Evolutionary conservation across 2,113 vertebrate genomes (phyloP), one percentile per base, ranked within the genome.

Genomic region (Bubo bubo): DNA sequence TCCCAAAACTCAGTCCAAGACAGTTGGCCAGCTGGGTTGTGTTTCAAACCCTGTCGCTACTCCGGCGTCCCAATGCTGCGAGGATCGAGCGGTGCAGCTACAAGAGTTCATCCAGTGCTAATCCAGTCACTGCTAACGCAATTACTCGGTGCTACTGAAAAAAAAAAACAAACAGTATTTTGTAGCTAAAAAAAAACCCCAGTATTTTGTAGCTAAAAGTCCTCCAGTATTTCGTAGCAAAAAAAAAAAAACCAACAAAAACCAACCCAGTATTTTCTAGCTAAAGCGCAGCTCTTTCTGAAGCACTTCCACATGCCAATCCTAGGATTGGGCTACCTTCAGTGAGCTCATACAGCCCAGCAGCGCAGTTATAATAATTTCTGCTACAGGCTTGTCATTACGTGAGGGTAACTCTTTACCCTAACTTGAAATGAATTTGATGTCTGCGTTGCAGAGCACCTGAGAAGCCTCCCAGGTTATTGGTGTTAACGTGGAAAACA

Each of bases 331-430:
- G 41, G 24, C 20, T 19, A n/a, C 53, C 24, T 59, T 49, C 43
- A 19, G 52, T 6, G 70, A 56, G 39, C 71, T 41, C 37, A 4
- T 12, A 8, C 35, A 52, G 15, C 72, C 35, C 53, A 20, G 14
- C 52, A 35, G 15, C 4, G 0, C 0, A 0, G 12, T 67, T 41
- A 22, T 6, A 14, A 20, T 30, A 1, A 8, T 43, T 32, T 43
- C 45, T 45, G 32, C 63, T 60, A 4, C 35, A 4, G 43, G 6
- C 14, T 27, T 12, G 11, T 37, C 34, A 1, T 34, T 52, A 43
- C 20, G 0, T 4, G 49, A 73, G 39, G 19, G 18, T 21, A 39
- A 13, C 62, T 27, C 55, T 49, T n/a, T 17, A 37, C 37, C 45
- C 19, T 5, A 70, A 24, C 21, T 20, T 11, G 14, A 60, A 45